Percentiles rank a stretch among this genome's conserved stretches.
Evolutionary conservation across 2,113 vertebrate species (phyloP).

Genomic region (Hoplias malabaricus): DNA sequence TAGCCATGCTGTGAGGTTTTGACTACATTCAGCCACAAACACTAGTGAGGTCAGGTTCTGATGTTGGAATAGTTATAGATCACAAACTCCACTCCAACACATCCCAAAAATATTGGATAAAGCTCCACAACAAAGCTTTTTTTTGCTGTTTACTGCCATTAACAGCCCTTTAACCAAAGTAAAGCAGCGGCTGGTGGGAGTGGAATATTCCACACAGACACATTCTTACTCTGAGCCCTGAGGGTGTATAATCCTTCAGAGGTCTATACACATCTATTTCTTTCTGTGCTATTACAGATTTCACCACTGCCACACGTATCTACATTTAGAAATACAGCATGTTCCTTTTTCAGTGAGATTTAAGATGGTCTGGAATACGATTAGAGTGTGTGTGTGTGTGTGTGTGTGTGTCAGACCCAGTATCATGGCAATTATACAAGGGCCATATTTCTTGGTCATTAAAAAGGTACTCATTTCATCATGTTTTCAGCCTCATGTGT

Average conservation of each 20-base stretch:
- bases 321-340: not conserved
- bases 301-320: slow-evolving; percentile 1
- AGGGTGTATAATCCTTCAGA: slow-evolving; percentile 4
- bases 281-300: slow-evolving; percentile 6
- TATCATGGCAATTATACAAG: not conserved
- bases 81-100: too few species aligned
- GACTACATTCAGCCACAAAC: too few species aligned
- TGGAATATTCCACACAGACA: slow-evolving; percentile 6
- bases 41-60: too few species aligned
- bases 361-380: not conserved
- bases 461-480: not conserved
- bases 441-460: slow-evolving; percentile 1
- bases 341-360: not conserved
- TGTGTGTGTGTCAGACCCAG: not conserved
- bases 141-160: not conserved
- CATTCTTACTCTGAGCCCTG: slow-evolving; percentile 3
- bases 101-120: not conserved
- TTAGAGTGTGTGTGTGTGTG: not conserved
- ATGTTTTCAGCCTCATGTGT: not conserved
- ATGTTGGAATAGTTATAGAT: too few species aligned
- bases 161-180: not conserved
- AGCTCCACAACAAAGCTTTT: not conserved
- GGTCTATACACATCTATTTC: slow-evolving; percentile 3
- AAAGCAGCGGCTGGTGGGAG: slow-evolving; percentile 4
- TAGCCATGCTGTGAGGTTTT: too few species aligned